Evolutionary conservation across 2,797 vertebrate species (phyloP).

Genomic region (Paramormyrops hopkinsi): DNA sequence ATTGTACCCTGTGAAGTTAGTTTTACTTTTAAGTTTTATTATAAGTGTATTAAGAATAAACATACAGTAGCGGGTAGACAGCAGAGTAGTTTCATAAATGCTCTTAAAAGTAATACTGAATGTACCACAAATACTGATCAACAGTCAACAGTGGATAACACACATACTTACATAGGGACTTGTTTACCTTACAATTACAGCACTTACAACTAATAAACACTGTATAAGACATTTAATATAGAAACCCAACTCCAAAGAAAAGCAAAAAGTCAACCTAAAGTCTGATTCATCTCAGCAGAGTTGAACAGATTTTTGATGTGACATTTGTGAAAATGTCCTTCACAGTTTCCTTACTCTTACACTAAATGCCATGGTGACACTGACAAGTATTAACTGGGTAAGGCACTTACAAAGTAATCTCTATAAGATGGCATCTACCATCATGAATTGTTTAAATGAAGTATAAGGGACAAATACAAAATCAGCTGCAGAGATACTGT

Average conservation of each 20-base stretch:
- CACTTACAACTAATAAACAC: background rate
- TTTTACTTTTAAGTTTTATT: background rate
- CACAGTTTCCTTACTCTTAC: background rate
- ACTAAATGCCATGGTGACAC: background rate
- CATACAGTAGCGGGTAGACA: background rate
- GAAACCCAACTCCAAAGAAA: background rate
- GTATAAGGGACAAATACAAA: background rate
- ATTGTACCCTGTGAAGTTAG: background rate
- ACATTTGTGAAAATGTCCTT: background rate
- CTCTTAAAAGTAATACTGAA: conserved; percentile 15
- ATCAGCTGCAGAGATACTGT: background rate
- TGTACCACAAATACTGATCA: background rate
- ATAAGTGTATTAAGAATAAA: background rate
- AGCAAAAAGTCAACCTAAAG: background rate
- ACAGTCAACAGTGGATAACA: background rate
- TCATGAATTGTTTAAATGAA: background rate
- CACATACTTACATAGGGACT: background rate
- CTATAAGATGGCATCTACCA: background rate
- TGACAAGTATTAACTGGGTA: background rate
- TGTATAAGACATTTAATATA: background rate
- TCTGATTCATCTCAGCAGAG: background rate
- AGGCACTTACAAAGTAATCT: conserved; percentile 21
- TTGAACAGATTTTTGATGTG: background rate
- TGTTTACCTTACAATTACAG: background rate
- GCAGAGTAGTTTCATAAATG: background rate